Evolutionary conservation across 1,140 invertebrate genomes (phyloP).

Genomic region (Chlorops oryzae): DNA sequence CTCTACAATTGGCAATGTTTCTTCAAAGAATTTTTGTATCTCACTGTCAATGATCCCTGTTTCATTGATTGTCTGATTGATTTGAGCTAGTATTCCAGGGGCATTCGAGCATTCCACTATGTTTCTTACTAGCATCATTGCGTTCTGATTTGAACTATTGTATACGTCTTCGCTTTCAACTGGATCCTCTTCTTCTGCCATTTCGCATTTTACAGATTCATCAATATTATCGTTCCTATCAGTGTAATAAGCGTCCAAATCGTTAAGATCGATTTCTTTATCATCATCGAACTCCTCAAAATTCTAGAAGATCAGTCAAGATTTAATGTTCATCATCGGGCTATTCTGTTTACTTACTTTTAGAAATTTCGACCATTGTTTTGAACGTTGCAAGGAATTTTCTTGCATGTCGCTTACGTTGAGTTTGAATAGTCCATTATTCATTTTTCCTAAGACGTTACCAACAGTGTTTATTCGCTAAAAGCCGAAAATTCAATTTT

Average conservation of each 20-base stretch:
- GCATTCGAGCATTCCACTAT: too few relatives aligned
- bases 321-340: not conserved
- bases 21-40: slow-evolving; percentile 27
- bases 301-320: slow-evolving; percentile 3
- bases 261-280: slow-evolving; percentile 2
- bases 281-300: not conserved
- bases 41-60: too few relatives aligned
- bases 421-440: too few relatives aligned
- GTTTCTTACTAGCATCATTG: too few relatives aligned
- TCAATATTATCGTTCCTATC: slow-evolving; percentile 13
- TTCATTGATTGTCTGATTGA: too few relatives aligned
- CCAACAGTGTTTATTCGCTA: too few relatives aligned
- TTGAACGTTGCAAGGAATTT: slow-evolving; percentile 6
- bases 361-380: slow-evolving; percentile 7
- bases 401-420: too few relatives aligned
- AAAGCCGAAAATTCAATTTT: too few relatives aligned
- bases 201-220: slow-evolving; percentile 5
- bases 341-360: slow-evolving; percentile 2
- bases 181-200: slow-evolving; percentile 10
- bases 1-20: slow-evolving; percentile 33
- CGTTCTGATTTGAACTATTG: too few relatives aligned
- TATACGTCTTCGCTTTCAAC: slow-evolving; percentile 2
- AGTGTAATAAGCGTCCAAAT: slow-evolving; percentile 17
- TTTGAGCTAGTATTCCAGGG: too few relatives aligned
- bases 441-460: too few relatives aligned